Evolutionary conservation across 2,888 invertebrate species (phyloP).

Genomic region (Lithophane semibrunnea): DNA sequence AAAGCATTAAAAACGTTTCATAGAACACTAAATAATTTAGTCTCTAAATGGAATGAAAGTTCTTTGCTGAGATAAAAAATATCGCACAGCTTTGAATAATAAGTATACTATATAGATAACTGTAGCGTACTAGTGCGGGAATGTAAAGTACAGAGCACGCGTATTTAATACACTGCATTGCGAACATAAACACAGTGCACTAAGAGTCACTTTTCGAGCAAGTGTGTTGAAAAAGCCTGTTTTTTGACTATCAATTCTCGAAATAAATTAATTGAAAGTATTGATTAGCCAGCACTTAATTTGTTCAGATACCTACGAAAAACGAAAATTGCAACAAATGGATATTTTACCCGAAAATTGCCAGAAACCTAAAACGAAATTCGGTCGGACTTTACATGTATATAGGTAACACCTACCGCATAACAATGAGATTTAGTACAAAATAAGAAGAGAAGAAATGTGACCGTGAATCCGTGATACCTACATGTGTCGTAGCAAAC

Average conservation of each 20-base stretch:
- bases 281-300: background rate
- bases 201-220: too few species aligned
- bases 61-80: too few species aligned
- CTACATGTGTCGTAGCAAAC: conserved; percentile 36
- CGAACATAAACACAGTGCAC: too few species aligned
- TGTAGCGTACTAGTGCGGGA: too few species aligned
- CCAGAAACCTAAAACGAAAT: background rate
- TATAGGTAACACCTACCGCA: conserved; percentile 39
- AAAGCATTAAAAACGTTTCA: too few species aligned
- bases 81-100: too few species aligned
- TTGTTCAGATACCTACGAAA: background rate
- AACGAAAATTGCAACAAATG: background rate
- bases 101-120: too few species aligned
- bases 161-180: too few species aligned
- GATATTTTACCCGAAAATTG: background rate
- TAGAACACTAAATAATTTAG: too few species aligned
- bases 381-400: background rate
- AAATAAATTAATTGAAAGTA: background rate
- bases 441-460: conserved; percentile 40
- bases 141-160: too few species aligned
- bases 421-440: conserved; percentile 52
- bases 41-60: too few species aligned
- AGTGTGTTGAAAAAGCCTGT: too few species aligned
- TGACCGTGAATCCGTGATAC: conserved; percentile 18
- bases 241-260: background rate